Evolutionary conservation across 2,888 invertebrate species (phyloP), one percentile per base, ranked within the genome.

Genomic region (Drosophila kuntzei): DNA sequence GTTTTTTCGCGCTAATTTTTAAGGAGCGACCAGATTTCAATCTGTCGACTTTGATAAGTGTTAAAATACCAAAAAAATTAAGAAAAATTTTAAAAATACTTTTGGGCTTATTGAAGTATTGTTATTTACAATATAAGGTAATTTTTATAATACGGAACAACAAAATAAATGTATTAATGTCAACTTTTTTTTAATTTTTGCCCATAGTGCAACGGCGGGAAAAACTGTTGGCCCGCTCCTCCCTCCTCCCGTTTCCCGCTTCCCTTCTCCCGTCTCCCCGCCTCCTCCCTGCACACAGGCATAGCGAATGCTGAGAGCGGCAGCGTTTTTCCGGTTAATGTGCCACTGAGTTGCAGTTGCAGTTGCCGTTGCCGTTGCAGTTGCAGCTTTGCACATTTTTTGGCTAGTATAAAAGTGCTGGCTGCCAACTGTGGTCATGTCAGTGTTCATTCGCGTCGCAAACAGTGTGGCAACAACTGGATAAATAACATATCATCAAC

Each of bases 311-410:
- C 71, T 5, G 51, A 22, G 29, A 73, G 75, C 71, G 53, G 7
- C 34, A 34, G n/a, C 68, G 64, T 62, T 82, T 82, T 82, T 82
- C 82, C 82, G 85, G 82, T 87, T 87, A 79, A 80, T 57, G 59
- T 69, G 65, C 63, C 44, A 29, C 54, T 16, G 36, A 11, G 16
- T 12, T 27, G 39, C 47, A 27, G 58, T 29, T 25, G 27, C 58
- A 46, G 44, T 41, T 44, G 25, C 47, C 14, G 59, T 25, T 25
- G 29, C 58, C 41, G 41, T 41, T 44, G 61, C 27, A 11, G 43
- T 43, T 39, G 55, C 62, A 32, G n/a, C n/a, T 25, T n/a, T 59
- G 61, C 54, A 47, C 37, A 2, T 43, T 39, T 39, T 29, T 29
- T 11, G 18, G 43, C 32, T 18, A 32, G 66, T 83, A 83, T 83